Evolutionary conservation across 1,140 invertebrate species (phyloP).

Genomic region (Apis florea): DNA sequence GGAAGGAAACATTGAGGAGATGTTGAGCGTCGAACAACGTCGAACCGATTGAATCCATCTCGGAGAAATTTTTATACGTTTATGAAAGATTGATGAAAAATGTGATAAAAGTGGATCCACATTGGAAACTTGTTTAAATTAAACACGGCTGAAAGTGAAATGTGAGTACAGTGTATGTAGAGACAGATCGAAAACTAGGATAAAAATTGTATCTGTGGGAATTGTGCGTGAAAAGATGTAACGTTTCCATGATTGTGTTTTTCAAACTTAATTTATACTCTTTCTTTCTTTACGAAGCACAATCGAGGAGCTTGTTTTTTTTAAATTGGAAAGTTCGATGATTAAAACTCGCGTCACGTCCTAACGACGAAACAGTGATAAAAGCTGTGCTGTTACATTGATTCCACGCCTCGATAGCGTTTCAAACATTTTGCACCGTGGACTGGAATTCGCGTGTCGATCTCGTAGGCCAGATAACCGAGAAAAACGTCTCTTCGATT

Average conservation of each 20-base stretch:
- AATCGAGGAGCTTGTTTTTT: neutral
- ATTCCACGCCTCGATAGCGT: slow-evolving; percentile 16
- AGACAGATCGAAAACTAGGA: neutral
- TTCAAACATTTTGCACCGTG: neutral
- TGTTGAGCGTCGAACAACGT: neutral
- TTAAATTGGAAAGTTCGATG: neutral
- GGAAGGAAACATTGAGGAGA: neutral
- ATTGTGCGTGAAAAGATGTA: neutral
- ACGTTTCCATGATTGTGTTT: neutral
- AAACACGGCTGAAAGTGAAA: too few species aligned
- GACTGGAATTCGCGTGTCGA: slow-evolving; percentile 8
- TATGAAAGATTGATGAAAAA: neutral
- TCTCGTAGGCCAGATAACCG: slow-evolving; percentile 4
- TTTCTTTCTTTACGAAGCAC: too few species aligned
- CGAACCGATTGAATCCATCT: neutral
- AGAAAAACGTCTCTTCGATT: neutral
- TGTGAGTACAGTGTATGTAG: too few species aligned
- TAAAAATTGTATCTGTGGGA: neutral
- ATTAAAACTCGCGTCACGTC: neutral
- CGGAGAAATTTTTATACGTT: neutral
- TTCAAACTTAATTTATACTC: neutral
- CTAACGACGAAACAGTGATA: neutral
- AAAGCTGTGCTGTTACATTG: neutral
- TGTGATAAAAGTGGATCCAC: neutral
- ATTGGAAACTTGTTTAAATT: too few species aligned